Conservation (phyloP, 2,113 vertebrate genomes). For the Calidris pygmaea region DNA sequence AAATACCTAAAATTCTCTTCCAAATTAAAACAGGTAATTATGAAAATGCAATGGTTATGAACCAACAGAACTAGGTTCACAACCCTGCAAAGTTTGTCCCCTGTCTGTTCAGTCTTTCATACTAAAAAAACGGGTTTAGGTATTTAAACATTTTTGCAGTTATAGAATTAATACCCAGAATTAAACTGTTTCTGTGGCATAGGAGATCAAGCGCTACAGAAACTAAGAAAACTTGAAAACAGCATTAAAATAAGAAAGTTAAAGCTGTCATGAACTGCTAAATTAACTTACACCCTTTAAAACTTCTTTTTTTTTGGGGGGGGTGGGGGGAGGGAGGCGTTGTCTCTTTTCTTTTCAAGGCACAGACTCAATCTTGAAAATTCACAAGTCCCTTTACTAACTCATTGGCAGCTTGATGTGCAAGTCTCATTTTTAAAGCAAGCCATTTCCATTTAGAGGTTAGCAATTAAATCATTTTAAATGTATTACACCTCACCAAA, state of each 20-base stretch:
- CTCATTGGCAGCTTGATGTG: background rate
- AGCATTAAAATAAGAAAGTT: background rate
- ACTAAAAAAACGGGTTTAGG: background rate
- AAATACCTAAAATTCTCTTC: background rate
- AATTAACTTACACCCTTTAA: background rate
- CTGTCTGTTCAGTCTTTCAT: background rate
- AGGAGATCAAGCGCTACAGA: background rate
- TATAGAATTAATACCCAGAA: background rate
- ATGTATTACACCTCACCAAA: background rate
- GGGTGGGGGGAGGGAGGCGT: too few species aligned
- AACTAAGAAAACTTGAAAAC: background rate
- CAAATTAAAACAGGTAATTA: background rate
- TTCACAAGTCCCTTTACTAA: background rate
- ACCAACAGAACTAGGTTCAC: background rate
- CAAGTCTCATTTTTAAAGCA: background rate
- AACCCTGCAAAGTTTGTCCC: background rate
- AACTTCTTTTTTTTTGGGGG: background rate
- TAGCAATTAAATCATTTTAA: background rate
- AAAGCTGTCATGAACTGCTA: background rate
- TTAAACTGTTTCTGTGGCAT: background rate
- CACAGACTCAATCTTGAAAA: background rate
- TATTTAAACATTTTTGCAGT: background rate
- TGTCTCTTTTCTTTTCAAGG: background rate
- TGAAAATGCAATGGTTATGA: background rate
- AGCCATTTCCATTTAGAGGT: background rate